Evolutionary conservation across 2,113 vertebrate genomes (phyloP), one percentile per base, ranked within the genome.

Genomic region (Lanius collurio): DNA sequence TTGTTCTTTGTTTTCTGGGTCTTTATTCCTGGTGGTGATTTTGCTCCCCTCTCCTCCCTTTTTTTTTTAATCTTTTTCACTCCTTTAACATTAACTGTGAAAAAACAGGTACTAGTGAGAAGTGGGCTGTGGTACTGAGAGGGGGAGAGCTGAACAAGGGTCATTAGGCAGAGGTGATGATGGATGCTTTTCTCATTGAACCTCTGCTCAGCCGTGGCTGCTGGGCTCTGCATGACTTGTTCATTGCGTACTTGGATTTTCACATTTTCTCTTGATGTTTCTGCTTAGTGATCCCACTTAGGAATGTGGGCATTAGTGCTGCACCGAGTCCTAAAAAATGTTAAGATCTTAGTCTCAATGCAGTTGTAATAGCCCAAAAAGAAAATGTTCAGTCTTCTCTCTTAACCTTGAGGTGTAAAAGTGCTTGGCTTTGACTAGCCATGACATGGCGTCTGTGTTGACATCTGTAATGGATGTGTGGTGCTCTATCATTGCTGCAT

Each of bases 181-280:
- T 26, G n/a, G 7, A 6, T 28, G 17, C 35, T 81, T 15, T 53
- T 67, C 47, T 83, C 26, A 7, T 9, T 92, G 35, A 69, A 7
- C 37, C n/a, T 68, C 21, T 37, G 53, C 30, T 78, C 39, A 24
- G 65, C 60, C 6, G 0, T 7, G 18, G 12, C 12, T 56, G 6
- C 19, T 64, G 55, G 16, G 83, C 67, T 76, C 37, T 92, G 47
- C 28, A 5, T 0, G 1, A 49, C 6, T 19, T 68, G 7, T n/a
- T 69, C 2, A 3, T 63, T 80, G 13, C 10, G 2, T 49, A 7
- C 2, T 50, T 0, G 1, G 8, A 31, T 80, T 53, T n/a, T 30
- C 9, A 19, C 1, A 28, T 37, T 87, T 74, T n/a, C 15, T 71
- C 0, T 6, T 47, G 47, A 53, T 42, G 11, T 30, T 91, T 57